Evolutionary conservation across 1,140 invertebrate genomes (phyloP), one percentile per base, ranked within the genome.

Genomic region (Physella acuta): DNA sequence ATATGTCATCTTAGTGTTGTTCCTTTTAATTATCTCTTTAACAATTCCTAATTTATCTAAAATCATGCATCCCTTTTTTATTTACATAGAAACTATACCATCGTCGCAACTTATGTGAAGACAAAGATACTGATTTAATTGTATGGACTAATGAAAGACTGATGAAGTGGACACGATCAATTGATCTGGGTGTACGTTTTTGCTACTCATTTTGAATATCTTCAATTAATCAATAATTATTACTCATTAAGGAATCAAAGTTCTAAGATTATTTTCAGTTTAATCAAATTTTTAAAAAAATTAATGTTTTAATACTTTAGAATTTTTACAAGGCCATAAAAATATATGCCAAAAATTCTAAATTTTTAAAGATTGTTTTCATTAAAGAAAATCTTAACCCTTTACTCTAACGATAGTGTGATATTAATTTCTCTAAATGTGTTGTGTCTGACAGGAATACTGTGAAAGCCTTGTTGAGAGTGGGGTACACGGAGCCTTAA

Each of bases 71-170:
- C n/a, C n/a, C n/a, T n/a, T n/a, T 60, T 34, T 60, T n/a, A 34
- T 26, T 17, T 49, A 17, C 36, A 20, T 82, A 96, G 92, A 91
- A 93, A 52, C 86, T 97, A 65, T 91, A 92, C 28, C 91, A 96
- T 70, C 88, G 94, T 75, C 88, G 94, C 75, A 90, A 93, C 80
- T 92, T 94, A 79, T 94, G 92, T 80, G 93, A 95, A 80, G 90
- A 90, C 76, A 89, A 92, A 51, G 92, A 95, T 80, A 90, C 90
- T 26, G 94, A 97, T 88, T 93, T 94, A 49, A 86, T 97, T 63
- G 94, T 97, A 28, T 97, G 94, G 94, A 96, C 94, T 71, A 96
- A 95, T 87, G 91, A 94, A 78, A 89, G 94, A 79, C 94, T 96
- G 79, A 92, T 96, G 70, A 90, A 92, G 78, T 97, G 94, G 94